phyloP scores from a whole-genome alignment of 2,113 vertebrate genomes.

The Excalfactoria chinensis region DNA sequence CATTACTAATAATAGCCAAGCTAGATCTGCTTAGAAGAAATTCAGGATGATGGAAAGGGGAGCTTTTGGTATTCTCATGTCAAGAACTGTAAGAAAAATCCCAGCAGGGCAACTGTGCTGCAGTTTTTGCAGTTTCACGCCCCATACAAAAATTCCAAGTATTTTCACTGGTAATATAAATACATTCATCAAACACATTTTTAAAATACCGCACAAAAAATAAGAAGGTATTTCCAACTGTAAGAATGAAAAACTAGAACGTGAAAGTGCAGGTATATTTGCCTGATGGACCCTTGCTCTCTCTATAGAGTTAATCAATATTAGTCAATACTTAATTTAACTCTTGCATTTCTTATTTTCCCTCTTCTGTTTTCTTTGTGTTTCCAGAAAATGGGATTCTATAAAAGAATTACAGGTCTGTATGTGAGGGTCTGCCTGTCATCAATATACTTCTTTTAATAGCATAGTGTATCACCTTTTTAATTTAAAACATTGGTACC shows the following conservation, averaged over 20 bases:
- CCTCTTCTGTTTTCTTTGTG: neutral
- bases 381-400: neutral
- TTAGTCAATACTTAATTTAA: constrained; percentile 45
- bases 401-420: neutral
- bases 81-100: neutral
- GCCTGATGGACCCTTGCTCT: neutral
- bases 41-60: neutral
- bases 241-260: neutral
- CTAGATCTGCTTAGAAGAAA: neutral
- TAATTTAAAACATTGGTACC: neutral
- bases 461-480: neutral
- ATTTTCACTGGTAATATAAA: constrained; percentile 3
- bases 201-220: neutral
- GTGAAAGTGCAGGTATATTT: neutral
- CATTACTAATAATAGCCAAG: neutral
- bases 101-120: neutral
- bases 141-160: neutral
- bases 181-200: neutral
- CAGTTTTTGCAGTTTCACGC: neutral
- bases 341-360: neutral
- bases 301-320: neutral
- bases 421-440: neutral
- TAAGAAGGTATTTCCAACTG: neutral
- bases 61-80: neutral
- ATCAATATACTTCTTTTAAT: neutral